phyloP scores from a whole-genome alignment of 2,113 vertebrate genomes.

The Sisor rabdophorus region DNA sequence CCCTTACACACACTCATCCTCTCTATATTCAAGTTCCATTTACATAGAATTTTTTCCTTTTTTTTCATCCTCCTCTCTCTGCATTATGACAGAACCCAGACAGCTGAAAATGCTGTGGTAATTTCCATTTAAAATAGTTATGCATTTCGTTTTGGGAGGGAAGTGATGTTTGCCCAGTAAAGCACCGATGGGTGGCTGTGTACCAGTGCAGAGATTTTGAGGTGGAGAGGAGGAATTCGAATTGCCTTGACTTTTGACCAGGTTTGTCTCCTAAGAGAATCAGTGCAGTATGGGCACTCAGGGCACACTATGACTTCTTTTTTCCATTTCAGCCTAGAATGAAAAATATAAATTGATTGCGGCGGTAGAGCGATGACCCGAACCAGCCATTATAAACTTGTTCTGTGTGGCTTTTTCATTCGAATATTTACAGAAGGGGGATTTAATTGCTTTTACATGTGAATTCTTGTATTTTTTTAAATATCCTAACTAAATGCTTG shows the following conservation, averaged over 20 bases:
- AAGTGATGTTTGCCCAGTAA: constrained; percentile 63
- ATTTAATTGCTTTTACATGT: background rate
- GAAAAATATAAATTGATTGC: constrained; percentile 75
- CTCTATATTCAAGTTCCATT: constrained; percentile 33
- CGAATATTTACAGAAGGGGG: constrained; percentile 59
- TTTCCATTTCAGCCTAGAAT: constrained; percentile 68
- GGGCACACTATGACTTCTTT: constrained; percentile 65
- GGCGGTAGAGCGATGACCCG: constrained; percentile 56
- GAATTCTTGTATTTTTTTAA: background rate
- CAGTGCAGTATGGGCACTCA: constrained; percentile 48
- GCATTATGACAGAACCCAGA: constrained; percentile 35
- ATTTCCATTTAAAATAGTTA: constrained; percentile 79
- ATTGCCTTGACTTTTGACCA: constrained; percentile 78
- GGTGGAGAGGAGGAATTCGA: constrained; percentile 65
- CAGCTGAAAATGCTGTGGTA: constrained; percentile 55
- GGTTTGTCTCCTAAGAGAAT: constrained; percentile 59
- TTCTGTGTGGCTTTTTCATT: constrained; percentile 57
- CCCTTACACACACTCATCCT: constrained; percentile 21
- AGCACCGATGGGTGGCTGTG: constrained; percentile 63
- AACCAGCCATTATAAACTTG: constrained; percentile 61
- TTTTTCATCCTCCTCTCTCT: constrained; percentile 49
- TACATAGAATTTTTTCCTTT: constrained; percentile 35
- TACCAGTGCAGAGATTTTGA: constrained; percentile 56
- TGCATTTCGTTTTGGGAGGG: constrained; percentile 62
- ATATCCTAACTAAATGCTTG: no score